These are phyloP conservation scores for Metopolophium dirhodum DNA, from an alignment of 1,140 invertebrate genomes.

Conservation along the genomic window DNA sequence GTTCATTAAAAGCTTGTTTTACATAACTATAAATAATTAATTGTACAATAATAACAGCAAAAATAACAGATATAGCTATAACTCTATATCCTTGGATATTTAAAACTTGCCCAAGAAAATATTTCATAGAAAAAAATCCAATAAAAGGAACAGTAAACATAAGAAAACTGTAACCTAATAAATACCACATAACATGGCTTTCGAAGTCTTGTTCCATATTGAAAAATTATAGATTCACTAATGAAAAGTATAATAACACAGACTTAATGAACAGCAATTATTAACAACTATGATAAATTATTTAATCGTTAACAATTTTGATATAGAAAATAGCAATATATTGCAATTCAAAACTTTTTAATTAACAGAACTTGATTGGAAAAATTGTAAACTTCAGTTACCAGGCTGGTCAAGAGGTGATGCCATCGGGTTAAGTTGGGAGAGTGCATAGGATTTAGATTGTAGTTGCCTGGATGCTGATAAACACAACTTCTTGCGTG, in stretches of 20 bases:
- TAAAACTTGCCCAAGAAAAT: slow-evolving; percentile 47
- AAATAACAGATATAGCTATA: slow-evolving; percentile 43
- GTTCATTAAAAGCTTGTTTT: slow-evolving; percentile 54
- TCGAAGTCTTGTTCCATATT: slow-evolving; percentile 41
- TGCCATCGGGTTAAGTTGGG: slow-evolving; percentile 52
- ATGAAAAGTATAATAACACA: slow-evolving; percentile 41
- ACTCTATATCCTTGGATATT: slow-evolving; percentile 37
- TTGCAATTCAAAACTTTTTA: not conserved
- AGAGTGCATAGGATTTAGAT: slow-evolving; percentile 55
- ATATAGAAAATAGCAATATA: not conserved
- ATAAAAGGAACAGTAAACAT: slow-evolving; percentile 52
- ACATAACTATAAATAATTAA: slow-evolving; percentile 54
- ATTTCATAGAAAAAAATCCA: slow-evolving; percentile 54
- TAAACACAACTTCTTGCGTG: slow-evolving; percentile 59
- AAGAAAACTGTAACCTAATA: slow-evolving; percentile 54
- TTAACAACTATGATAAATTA: not conserved
- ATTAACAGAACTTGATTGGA: slow-evolving; percentile 30
- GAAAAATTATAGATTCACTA: slow-evolving; percentile 3
- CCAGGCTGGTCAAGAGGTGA: slow-evolving; percentile 57
- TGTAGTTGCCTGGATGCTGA: slow-evolving; percentile 58
- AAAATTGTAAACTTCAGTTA: slow-evolving; percentile 55
- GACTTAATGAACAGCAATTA: slow-evolving; percentile 29
- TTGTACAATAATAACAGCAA: slow-evolving; percentile 57
- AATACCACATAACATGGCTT: slow-evolving; percentile 50
- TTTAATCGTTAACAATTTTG: slow-evolving; percentile 11